A percentile compares a stretch with the other conserved stretches of the same genome.
phyloP scores from a whole-genome alignment of 2,888 invertebrate genomes.

The Eupithecia vulgata region DNA sequence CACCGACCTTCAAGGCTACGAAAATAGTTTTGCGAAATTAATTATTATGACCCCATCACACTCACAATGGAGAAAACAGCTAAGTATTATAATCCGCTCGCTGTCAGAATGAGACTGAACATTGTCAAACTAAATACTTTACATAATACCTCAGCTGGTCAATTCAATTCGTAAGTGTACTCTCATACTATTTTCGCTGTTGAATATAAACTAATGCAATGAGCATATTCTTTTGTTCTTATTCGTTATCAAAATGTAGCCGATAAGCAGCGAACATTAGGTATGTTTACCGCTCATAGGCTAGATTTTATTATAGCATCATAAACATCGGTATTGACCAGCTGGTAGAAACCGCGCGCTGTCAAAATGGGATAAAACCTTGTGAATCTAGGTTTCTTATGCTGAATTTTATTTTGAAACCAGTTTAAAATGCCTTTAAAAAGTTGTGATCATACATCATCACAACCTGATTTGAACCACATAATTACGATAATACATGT shows the following conservation, averaged over 20 bases:
- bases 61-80: background rate
- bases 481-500: too few relatives aligned
- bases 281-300: too few relatives aligned
- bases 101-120: background rate
- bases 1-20: constrained; percentile 34
- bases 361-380: background rate
- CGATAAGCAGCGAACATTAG: too few relatives aligned
- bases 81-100: background rate
- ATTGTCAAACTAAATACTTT: background rate
- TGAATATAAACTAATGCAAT: too few relatives aligned
- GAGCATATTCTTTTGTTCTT: background rate
- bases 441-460: too few relatives aligned
- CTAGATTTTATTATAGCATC: too few relatives aligned
- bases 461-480: too few relatives aligned
- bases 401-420: background rate
- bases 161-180: too few relatives aligned
- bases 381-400: background rate
- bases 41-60: constrained; percentile 15
- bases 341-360: background rate
- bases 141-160: background rate
- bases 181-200: background rate
- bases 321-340: background rate
- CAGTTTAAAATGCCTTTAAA: background rate
- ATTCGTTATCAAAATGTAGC: background rate
- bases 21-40: constrained; percentile 39